A percentile compares a stretch with the other conserved stretches of the same genome.
Evolutionary conservation across 2,888 invertebrate genomes (phyloP).

Genomic region (Rhaphigaster nebulosa): DNA sequence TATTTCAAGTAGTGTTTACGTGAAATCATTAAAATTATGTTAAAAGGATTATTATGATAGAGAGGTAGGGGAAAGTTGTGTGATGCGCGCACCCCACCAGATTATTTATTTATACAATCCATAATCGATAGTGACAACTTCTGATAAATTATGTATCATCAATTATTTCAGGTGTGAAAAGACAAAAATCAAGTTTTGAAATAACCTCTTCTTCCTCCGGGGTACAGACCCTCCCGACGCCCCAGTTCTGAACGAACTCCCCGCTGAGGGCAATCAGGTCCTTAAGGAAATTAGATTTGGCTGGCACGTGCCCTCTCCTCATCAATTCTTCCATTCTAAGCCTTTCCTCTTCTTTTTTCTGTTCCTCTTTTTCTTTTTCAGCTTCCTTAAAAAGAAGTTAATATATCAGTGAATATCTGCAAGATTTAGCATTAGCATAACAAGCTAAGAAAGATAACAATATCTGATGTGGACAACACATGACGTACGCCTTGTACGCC

Average conservation of each 20-base stretch:
- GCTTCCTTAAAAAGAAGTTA: not conserved
- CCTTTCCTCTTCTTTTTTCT: slow-evolving; percentile 56
- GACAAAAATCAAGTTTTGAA: not conserved
- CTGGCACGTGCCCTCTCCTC: slow-evolving; percentile 59
- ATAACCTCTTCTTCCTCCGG: not conserved
- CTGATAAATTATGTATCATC: no score
- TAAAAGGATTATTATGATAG: no score
- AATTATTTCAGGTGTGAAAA: not conserved
- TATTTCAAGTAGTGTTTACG: no score
- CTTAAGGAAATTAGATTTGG: slow-evolving; percentile 67
- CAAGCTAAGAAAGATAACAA: not conserved
- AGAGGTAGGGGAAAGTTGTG: no score
- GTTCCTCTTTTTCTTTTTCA: slow-evolving; percentile 63
- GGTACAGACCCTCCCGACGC: not conserved
- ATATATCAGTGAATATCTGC: not conserved
- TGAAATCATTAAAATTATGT: no score
- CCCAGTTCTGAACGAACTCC: slow-evolving; percentile 67
- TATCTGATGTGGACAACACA: no score
- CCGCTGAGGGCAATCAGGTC: slow-evolving; percentile 68
- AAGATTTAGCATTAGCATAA: not conserved
- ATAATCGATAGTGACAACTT: no score
- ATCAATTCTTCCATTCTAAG: slow-evolving; percentile 55
- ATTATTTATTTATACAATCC: no score
- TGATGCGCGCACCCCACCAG: no score
- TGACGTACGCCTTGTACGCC: no score